Evolutionary conservation across 2,888 invertebrate species (phyloP).

Genomic region (Lissonota sp.): DNA sequence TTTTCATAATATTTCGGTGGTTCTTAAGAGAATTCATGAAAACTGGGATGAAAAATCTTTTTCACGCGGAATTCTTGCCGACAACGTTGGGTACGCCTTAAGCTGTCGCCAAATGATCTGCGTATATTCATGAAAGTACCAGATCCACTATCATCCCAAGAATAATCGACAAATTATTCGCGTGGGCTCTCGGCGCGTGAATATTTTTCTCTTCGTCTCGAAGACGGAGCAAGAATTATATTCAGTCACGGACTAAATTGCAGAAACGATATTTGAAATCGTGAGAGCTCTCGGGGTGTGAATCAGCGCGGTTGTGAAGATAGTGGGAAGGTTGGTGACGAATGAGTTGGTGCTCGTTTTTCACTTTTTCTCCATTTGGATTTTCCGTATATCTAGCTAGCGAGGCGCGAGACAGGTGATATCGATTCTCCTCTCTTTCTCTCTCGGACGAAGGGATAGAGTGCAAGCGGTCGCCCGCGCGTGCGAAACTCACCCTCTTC

Average conservation of each 20-base stretch:
- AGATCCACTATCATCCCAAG: too few species aligned
- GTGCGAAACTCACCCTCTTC: conserved; percentile 41
- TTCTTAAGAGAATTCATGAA: too few species aligned
- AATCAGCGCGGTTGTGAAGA: neutral
- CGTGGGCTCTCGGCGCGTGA: too few species aligned
- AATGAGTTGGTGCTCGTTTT: conserved; percentile 31
- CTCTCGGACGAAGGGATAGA: conserved; percentile 30
- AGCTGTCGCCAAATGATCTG: too few species aligned
- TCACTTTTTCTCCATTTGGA: conserved; percentile 1
- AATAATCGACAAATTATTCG: too few species aligned
- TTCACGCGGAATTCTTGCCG: too few species aligned
- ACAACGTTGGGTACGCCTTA: too few species aligned
- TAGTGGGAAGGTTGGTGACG: conserved; percentile 5
- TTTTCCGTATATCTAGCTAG: conserved; percentile 46
- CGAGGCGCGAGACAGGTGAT: conserved; percentile 43
- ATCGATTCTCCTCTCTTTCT: conserved; percentile 41
- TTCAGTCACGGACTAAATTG: conserved; percentile 64
- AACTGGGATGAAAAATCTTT: too few species aligned
- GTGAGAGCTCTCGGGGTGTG: neutral
- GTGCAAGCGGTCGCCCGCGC: conserved; percentile 53
- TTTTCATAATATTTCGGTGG: too few species aligned
- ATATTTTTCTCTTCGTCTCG: too few species aligned
- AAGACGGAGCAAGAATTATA: too few species aligned
- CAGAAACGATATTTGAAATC: conserved; percentile 71
- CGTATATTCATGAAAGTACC: too few species aligned